Percentiles rank a stretch among this genome's conserved stretches.
Conservation (phyloP, 2,113 vertebrate genomes). For the Pongo abelii region DNA sequence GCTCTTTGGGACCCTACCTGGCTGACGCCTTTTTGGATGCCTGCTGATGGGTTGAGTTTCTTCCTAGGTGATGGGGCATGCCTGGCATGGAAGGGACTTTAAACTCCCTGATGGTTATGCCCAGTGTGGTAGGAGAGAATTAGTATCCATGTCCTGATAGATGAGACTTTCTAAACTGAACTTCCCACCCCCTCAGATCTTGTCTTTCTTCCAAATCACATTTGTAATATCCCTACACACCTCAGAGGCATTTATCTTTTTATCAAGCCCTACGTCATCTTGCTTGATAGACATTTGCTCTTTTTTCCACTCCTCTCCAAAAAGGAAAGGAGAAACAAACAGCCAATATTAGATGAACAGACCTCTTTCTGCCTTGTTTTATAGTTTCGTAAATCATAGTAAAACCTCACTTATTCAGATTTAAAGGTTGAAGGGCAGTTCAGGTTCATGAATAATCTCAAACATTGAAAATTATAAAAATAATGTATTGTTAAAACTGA, state of each 20-base stretch:
- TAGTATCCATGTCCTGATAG: background rate
- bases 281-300: background rate
- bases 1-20: background rate
- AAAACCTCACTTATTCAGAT: background rate
- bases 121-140: background rate
- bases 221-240: background rate
- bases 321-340: background rate
- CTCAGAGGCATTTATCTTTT: background rate
- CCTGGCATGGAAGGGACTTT: background rate
- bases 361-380: background rate
- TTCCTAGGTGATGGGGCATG: background rate
- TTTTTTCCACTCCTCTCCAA: background rate
- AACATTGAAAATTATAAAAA: constrained; percentile 28
- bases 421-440: background rate
- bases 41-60: background rate
- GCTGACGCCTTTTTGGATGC: background rate
- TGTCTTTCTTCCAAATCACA: background rate
- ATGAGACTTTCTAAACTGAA: background rate
- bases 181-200: background rate
- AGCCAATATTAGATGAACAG: background rate
- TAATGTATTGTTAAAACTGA: background rate
- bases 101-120: background rate
- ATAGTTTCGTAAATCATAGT: background rate
- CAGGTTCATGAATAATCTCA: background rate
- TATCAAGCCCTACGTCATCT: background rate